Percentiles rank a stretch among this genome's conserved stretches.
Conservation (phyloP, 2,797 vertebrate genomes). For the Cyprinodon diabolis region DNA sequence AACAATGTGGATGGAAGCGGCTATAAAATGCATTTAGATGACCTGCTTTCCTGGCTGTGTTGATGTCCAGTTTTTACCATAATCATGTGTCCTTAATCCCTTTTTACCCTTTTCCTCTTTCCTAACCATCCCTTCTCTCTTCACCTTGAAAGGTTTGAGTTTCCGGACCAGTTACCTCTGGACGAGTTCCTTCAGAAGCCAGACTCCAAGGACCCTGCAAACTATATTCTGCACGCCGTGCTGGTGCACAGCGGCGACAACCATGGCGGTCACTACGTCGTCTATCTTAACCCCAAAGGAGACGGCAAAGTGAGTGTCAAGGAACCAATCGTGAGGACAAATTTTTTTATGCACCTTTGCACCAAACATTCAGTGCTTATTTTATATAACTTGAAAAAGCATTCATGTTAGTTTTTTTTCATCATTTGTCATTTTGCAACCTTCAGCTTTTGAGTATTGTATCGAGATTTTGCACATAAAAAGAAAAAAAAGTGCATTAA, state of each 20-base stretch:
- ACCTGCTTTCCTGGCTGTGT: not conserved
- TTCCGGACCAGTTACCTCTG: slow-evolving; percentile 95
- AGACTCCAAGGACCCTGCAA: slow-evolving; percentile 96
- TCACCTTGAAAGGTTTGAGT: slow-evolving; percentile 89
- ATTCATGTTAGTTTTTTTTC: not conserved
- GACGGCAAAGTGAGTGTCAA: slow-evolving; percentile 96
- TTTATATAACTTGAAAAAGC: not conserved
- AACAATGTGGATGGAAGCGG: not conserved
- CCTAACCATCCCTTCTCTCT: not conserved
- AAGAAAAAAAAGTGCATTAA: not conserved
- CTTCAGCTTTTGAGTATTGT: not conserved
- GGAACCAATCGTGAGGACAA: slow-evolving; percentile 82
- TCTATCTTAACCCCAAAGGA: slow-evolving; percentile 98
- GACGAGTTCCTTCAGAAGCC: slow-evolving; percentile 99
- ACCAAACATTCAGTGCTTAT: slow-evolving; percentile 26
- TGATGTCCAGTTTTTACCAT: not conserved
- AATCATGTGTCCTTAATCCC: not conserved
- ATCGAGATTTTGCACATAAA: not conserved
- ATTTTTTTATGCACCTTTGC: slow-evolving; percentile 59
- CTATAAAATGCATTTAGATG: not conserved
- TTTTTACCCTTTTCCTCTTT: not conserved
- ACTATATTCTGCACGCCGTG: slow-evolving; percentile 98
- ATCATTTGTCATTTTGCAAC: not conserved
- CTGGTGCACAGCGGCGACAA: slow-evolving; percentile 99
- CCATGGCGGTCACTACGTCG: slow-evolving; percentile 98